Evolutionary conservation across 2,888 invertebrate species (phyloP), one percentile per base, ranked within the genome.

Genomic region (Eudasyphora cyanicolor): DNA sequence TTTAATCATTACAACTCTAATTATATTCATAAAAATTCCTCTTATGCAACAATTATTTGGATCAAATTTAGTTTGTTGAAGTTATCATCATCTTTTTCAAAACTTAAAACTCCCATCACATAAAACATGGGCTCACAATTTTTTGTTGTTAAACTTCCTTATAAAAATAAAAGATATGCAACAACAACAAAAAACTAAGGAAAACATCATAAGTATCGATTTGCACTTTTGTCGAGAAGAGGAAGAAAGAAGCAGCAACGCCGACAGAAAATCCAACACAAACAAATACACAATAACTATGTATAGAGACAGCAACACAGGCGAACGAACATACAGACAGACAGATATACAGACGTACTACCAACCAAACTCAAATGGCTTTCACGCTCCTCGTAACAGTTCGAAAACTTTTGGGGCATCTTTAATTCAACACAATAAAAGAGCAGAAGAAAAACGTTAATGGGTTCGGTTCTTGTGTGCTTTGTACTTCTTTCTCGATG

Each of bases 161-260:
- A 27, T 32, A 29, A 70, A 85, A 38, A 76, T 80, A 84, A 86
- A 82, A 85, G 84, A 81, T 71, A 79, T 76, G 82, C 12, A 21
- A 64, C 62, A 67, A 42, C 5, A 51, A 21, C 32, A 82, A 81
- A 86, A 45, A 45, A n/a, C 14, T n/a, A n/a, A 45, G n/a, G 85
- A 86, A 85, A 85, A 85, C 82, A 84, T 82, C 82, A 85, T 85
- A 86, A 79, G 79, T 86, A 87, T 87, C 86, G 86, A 87, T 87
- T 86, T 86, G 84, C 76, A 73, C 49, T 67, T n/a, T 71, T 71
- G 51, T 45, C 57, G 24, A 85, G 85, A 29, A 75, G 21, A 7
- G 8, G n/a, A 88, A 89, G 87, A 87, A n/a, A 87, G 85, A 88
- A 88, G 84, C 85, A 88, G 88, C 89, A 88, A 87, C 87, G n/a